Base-by-base conservation (phyloP, 2,888 invertebrate genomes). In the Rhagophthalmus giganteus region DNA sequence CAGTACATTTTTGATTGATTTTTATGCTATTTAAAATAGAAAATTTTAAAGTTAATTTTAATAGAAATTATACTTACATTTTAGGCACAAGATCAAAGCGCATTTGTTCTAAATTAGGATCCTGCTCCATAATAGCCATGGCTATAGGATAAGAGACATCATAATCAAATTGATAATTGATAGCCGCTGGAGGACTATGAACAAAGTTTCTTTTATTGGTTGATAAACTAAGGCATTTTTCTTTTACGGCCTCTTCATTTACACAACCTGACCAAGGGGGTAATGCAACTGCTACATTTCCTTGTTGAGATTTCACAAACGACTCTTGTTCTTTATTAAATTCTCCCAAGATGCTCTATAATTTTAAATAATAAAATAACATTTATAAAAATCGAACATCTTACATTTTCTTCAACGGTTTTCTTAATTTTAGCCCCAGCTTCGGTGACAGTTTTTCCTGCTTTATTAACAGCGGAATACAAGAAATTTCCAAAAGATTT, bases 51-150 rank as follows among this genome's bases (percentile, higher is more conserved):
- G n/a, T n/a, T n/a, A n/a, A n/a, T n/a, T n/a, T n/a, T n/a, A n/a
- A n/a, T n/a, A n/a, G n/a, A n/a, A n/a, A n/a, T n/a, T n/a, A n/a
- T 62, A 84, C 92, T 85, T 78, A 97, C 97, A 94, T 87, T 89
- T 98, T 99, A 69, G 99, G 99, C 74, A 99, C 99, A 72, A 99
- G 85, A 76, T 97, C 94, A 81, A 97, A 99, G 77, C 99, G 88
- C 94, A 98, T 97, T 79, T 93, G 93, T 78, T 95, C 91, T 70
- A 99, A 84, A 77, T 95, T 94, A 55, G 92, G 88, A 78, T 99
- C 98, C 74, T 95, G 90, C 63, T 90, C 87, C 79, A 99, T 87
- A 69, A 95, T 94, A 66, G 94, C 90, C 79, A 92, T 85, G 56
- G 98, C 98, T 71, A 96, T 85, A 30, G 95, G 95, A 76, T 90